Conservation (phyloP, 2,113 vertebrate species). For the Vidua chalybeata region DNA sequence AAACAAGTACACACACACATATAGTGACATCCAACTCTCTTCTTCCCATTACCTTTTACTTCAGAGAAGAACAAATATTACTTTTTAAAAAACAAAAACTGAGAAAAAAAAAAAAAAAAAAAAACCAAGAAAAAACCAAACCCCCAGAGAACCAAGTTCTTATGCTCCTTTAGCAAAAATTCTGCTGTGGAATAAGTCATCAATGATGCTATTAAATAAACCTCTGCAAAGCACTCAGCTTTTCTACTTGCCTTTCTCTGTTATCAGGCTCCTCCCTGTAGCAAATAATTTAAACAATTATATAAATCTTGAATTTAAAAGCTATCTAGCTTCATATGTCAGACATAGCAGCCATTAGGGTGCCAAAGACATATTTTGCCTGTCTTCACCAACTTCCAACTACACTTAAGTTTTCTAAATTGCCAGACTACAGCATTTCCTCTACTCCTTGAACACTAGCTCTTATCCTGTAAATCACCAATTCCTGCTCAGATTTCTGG, state of each 20-base stretch:
- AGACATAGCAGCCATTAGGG: background rate
- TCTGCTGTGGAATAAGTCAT: background rate
- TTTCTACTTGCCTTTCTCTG: background rate
- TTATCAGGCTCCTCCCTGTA: background rate
- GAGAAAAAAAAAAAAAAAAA: background rate
- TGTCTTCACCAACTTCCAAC: background rate
- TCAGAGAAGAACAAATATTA: background rate
- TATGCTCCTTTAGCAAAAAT: background rate
- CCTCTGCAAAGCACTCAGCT: background rate
- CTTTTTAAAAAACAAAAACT: background rate
- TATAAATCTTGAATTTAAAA: background rate
- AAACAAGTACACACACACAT: background rate
- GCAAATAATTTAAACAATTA: background rate
- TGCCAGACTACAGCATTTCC: background rate
- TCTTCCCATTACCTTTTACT: background rate
- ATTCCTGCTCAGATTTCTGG: background rate
- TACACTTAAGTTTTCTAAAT: background rate
- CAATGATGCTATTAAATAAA: background rate
- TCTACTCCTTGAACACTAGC: background rate
- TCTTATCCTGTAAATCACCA: background rate
- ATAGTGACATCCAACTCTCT: background rate
- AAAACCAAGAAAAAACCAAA: fast-evolving
- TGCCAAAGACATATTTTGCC: background rate
- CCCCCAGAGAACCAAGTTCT: background rate
- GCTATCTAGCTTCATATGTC: background rate